Evolutionary conservation across 2,797 vertebrate genomes (phyloP).

Genomic region (Coendou prehensilis): DNA sequence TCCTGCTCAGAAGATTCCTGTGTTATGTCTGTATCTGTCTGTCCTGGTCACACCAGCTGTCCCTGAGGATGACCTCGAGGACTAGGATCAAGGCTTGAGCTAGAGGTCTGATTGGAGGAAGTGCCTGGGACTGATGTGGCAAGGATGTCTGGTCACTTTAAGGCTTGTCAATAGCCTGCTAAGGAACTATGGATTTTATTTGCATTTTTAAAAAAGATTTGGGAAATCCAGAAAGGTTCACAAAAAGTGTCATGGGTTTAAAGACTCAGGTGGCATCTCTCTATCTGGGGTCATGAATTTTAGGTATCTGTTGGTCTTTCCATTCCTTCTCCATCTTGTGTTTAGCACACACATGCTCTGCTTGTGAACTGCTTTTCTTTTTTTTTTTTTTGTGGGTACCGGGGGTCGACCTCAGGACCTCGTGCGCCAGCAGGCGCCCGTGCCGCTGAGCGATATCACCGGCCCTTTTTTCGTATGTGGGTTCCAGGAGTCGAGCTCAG

Average conservation of each 20-base stretch:
- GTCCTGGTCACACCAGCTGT: not conserved
- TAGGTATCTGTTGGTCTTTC: not conserved
- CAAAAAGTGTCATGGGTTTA: not conserved
- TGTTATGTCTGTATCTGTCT: not conserved
- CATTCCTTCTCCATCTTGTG: not conserved
- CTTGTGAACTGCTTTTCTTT: not conserved
- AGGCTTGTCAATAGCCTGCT: not conserved
- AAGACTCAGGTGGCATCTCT: not conserved
- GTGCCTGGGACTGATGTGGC: not conserved
- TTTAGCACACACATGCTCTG: not conserved
- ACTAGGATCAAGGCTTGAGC: not conserved
- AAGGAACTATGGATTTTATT: not conserved
- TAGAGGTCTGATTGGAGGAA: not conserved
- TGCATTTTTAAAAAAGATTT: not conserved
- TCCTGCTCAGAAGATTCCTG: not conserved
- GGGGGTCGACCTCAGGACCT: too few species aligned
- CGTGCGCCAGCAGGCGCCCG: too few species aligned
- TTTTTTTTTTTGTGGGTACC: too few species aligned
- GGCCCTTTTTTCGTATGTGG: too few species aligned
- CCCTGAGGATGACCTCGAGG: not conserved
- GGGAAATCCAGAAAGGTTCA: not conserved
- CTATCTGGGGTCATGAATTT: not conserved
- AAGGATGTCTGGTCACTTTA: not conserved
- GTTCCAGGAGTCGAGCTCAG: too few species aligned
- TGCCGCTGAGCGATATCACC: too few species aligned